These are phyloP conservation scores for Sylvilagus floridanus DNA, from an alignment of 2,797 vertebrate species.

Conservation along the genomic window DNA sequence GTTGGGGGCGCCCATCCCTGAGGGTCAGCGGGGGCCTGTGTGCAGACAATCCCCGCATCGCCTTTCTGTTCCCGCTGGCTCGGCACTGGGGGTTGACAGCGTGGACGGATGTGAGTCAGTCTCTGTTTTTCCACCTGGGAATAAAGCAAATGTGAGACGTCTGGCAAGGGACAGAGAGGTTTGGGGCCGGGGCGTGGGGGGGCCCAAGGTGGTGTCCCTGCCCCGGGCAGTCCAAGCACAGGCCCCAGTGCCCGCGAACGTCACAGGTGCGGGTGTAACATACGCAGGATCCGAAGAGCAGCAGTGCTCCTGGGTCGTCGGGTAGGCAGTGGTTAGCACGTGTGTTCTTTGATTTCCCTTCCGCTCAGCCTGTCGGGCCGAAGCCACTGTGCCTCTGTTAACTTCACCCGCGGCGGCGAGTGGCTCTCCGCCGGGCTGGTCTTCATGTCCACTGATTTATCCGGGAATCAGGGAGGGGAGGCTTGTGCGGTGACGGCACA, in stretches of 20 bases:
- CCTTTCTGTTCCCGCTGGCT: not conserved
- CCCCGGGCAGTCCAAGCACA: rapidly evolving
- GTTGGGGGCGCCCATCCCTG: not conserved
- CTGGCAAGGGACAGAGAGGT: not conserved
- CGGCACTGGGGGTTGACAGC: not conserved
- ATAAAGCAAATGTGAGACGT: not conserved
- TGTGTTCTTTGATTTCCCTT: not conserved
- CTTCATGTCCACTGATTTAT: constrained; percentile 24
- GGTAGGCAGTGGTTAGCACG: not conserved
- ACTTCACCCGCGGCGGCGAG: not conserved
- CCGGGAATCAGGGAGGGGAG: not conserved
- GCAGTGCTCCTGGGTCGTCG: not conserved
- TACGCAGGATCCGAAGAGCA: not conserved
- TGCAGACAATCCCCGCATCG: not conserved
- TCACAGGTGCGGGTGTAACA: not conserved
- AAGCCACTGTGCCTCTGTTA: not conserved
- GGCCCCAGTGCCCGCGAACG: rapidly evolving
- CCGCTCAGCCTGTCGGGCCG: not conserved
- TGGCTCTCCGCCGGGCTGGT: not conserved
- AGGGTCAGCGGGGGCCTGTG: not conserved
- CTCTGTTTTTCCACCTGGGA: not conserved
- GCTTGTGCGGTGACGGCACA: not conserved
- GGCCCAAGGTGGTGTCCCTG: not conserved
- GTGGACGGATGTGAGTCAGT: not conserved
- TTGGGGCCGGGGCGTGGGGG: no score